Evolutionary conservation across 2,888 invertebrate species (phyloP), one percentile per base, ranked within the genome.

Genomic region (Heliconius erato): DNA sequence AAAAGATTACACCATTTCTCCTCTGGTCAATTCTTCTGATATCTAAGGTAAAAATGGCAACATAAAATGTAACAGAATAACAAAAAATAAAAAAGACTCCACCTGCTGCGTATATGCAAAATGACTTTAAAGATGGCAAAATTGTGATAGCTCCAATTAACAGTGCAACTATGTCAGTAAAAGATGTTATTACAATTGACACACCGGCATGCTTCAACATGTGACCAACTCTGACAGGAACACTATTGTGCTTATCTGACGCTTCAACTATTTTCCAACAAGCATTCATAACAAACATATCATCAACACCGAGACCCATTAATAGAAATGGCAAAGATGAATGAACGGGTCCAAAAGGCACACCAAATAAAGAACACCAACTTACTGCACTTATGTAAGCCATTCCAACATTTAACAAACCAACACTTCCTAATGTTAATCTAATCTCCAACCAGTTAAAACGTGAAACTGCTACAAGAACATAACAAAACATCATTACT

Each of bases 231-330:
- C 96, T 96, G 87, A 97, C 96, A n/a, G 97, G 96, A 54, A 97
- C 89, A 85, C 96, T 95, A 86, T 96, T 94, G 81, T 94, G 92
- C 74, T 93, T 91, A 85, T 96, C 95, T 77, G 96, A 94, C 68
- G 94, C 92, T 16, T 97, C 93, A 23, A 97, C 90, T 89, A 97
- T 97, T 84, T 97, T 97, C 97, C 97, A 98, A 89, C 97, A 97
- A 32, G 98, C 97, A 94, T 97, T 97, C 94, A 98, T 98, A 0
- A 98, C 98, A 92, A 98, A 98, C 97, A 98, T 98, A 89, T 98
- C 98, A 88, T 98, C 98, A 40, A 98, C 97, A 63, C 98, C 97
- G 86, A 98, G 96, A 84, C 98, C 98, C 96, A 98, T 97, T 26
- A 98, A 91, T 82, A 98, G 95, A 92, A 98, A 98, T 11, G 98